A percentile compares a stretch with the other conserved stretches of the same genome.
Evolutionary conservation across 2,797 vertebrate species (phyloP).

Genomic region (Amphiprion clarkii): DNA sequence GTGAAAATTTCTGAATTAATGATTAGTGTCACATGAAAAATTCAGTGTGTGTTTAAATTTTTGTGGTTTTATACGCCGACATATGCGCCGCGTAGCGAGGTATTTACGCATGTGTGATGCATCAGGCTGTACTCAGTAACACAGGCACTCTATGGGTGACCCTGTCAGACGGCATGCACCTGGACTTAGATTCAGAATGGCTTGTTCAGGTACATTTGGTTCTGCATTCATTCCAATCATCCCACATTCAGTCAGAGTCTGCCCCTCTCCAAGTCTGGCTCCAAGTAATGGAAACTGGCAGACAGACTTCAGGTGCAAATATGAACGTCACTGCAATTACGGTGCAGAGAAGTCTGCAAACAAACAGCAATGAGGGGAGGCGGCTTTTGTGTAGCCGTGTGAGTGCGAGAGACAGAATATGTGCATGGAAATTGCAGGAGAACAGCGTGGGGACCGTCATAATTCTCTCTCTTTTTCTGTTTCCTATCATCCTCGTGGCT

Average conservation of each 20-base stretch:
- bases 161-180: conserved; percentile 33
- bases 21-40: conserved; percentile 14
- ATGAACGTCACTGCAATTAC: conserved; percentile 82
- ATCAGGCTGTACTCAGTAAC: conserved; percentile 1
- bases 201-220: conserved; percentile 67
- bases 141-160: conserved; percentile 43
- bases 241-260: conserved; percentile 43
- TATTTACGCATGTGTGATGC: neutral
- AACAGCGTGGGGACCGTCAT: conserved; percentile 29
- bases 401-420: conserved; percentile 17
- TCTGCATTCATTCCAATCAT: conserved; percentile 60
- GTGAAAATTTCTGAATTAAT: conserved; percentile 15
- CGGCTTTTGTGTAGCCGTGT: conserved; percentile 19
- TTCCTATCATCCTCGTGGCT: conserved; percentile 16
- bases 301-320: conserved; percentile 79
- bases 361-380: conserved; percentile 48
- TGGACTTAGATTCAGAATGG: conserved; percentile 45
- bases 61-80: too few relatives aligned
- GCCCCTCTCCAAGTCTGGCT: conserved; percentile 52
- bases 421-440: conserved; percentile 36
- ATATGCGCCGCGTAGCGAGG: too few relatives aligned
- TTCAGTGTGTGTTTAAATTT: neutral
- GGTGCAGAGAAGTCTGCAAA: conserved; percentile 65
- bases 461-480: conserved; percentile 5
- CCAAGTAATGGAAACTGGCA: conserved; percentile 74